Base-by-base conservation (phyloP, 2,888 invertebrate genomes). In the Eulithis prunata region DNA sequence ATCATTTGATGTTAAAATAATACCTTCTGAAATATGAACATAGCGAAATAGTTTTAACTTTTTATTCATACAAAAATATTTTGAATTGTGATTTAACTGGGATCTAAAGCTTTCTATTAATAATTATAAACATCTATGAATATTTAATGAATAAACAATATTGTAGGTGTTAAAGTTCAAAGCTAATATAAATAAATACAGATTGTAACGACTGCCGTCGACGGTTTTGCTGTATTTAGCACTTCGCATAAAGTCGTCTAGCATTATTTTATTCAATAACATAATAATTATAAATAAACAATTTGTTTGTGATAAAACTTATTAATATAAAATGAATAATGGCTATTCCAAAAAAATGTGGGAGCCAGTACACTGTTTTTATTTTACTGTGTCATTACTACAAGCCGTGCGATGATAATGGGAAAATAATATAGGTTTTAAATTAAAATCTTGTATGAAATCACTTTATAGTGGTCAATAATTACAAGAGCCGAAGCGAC, bases 381-480 rank as follows among this genome's bases (percentile, higher is more conserved):
- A 71, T 73, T 76, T 77, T 72, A 76, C 57, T 70, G 45, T 62
- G 61, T 71, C 72, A 78, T 74, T 79, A 69, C 38, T 43, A 64
- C 57, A 61, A 32, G 41, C 46, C 61, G 68, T 58, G 70, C 65
- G 74, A 72, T 75, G 76, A 69, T 80, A 83, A 83, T 83, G 79
- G 66, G 73, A 81, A 81, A 80, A 81, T 86, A 85, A 85, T 80
- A 75, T 64, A 68, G 57, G 76, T 67, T 67, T 79, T 74, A 71
- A 81, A 78, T 81, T 80, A 79, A 83, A 79, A 76, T 71, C 70
- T 76, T 77, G 75, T 77, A 81, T 77, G 74, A 76, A 79, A 80
- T 81, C 77, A 78, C 77, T 80, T 80, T 76, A 81, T 79, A 78
- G 73, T 69, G 68, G 69, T 60, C 59, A 74, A 75, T 80, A 77